These are phyloP conservation scores for Drosophila antonietae DNA, from an alignment of 2,888 invertebrate genomes.

Conservation along the genomic window DNA sequence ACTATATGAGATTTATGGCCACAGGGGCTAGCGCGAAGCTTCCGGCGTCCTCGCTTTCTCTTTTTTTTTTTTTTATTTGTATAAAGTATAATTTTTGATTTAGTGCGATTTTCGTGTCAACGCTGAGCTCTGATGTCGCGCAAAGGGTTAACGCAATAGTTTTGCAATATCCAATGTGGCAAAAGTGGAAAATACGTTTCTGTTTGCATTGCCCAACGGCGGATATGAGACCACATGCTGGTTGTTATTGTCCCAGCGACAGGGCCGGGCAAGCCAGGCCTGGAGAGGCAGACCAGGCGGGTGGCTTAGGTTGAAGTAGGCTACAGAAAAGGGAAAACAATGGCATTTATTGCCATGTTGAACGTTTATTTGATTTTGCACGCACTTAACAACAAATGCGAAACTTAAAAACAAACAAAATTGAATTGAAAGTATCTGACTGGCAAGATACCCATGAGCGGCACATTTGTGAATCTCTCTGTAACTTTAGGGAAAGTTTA, in stretches of 20 bases:
- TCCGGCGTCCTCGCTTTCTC: conserved; percentile 46
- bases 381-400: conserved; percentile 17
- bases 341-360: conserved; percentile 23
- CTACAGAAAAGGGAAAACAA: conserved; percentile 19
- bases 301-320: conserved; percentile 27
- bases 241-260: conserved; percentile 63
- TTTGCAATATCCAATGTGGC: conserved; percentile 67
- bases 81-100: conserved; percentile 83
- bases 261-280: no score
- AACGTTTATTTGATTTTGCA: conserved; percentile 35
- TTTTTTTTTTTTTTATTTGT: conserved; percentile 63
- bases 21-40: conserved; percentile 63
- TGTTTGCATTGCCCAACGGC: conserved; percentile 64
- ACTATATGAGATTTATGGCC: conserved; percentile 81
- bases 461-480: no score
- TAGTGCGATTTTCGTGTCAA: conserved; percentile 77
- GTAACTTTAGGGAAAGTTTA: background rate
- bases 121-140: conserved; percentile 40
- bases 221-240: conserved; percentile 82
- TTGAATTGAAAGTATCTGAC: background rate
- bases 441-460: background rate
- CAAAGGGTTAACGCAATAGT: conserved; percentile 75
- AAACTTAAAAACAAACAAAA: conserved; percentile 20
- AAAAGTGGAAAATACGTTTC: conserved; percentile 48
- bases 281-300: conserved; percentile 2